Evolutionary conservation across 2,797 vertebrate species (phyloP), one percentile per base, ranked within the genome.

Genomic region (Sebastolobus alascanus): DNA sequence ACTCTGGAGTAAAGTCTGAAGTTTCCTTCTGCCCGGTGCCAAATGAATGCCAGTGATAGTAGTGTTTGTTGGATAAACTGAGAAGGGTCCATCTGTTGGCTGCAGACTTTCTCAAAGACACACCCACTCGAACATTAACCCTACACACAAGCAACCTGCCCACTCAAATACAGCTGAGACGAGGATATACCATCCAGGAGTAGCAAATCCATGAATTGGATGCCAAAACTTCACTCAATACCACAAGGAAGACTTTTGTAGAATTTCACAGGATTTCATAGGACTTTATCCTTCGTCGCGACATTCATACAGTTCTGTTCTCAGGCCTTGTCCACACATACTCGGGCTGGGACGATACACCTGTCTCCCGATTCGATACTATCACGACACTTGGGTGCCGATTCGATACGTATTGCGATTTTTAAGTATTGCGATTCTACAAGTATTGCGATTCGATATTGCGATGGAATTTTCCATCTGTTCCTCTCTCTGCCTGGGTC

Each of bases 31-130:
- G 84, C 60, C 73, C 16, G 3, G 76, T 68, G 86, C 84, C 77
- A 88, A 90, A 73, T 40, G 55, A 60, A 83, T 8, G 63, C 56
- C 67, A 56, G 8, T 73, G 74, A 84, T 69, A 60, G 81, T 58
- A 63, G 67, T 27, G 68, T 78, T 83, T 91, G 88, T 87, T 89
- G 80, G 80, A 87, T 81, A 83, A 88, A 87, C 82, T 75, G 66
- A 80, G 77, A 75, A 71, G 74, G 56, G 67, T 83, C 88, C 88
- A 87, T 85, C 86, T 90, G 88, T 76, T 84, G 74, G 74, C 69
- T 16, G 69, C 69, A 77, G 25, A 81, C 76, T 61, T 37, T 46
- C 80, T 81, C 69, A 83, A 84, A 81, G 86, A 70, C 75, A 79
- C 69, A 40, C 68, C 73, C 72, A 43, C 64, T 67, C 55, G 0